Conservation (phyloP, 2,797 vertebrate genomes). For the Silurus lanzhouensis region DNA sequence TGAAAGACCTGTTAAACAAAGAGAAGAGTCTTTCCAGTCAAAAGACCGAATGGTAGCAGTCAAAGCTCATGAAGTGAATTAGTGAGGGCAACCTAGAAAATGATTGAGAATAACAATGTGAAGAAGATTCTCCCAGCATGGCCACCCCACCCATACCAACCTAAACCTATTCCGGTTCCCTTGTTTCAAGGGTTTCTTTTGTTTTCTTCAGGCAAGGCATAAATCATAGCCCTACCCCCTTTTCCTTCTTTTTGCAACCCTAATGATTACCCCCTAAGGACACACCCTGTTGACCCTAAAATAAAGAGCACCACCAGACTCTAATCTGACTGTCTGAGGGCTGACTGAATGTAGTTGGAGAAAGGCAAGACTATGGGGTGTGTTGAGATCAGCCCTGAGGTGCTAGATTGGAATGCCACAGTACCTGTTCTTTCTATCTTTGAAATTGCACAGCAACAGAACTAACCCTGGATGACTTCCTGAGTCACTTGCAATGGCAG, state of each 20-base stretch:
- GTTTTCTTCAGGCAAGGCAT: neutral
- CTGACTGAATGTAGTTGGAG: neutral
- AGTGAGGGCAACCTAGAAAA: neutral
- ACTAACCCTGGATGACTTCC: neutral
- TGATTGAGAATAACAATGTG: neutral
- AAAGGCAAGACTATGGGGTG: neutral
- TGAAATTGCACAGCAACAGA: neutral
- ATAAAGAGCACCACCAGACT: neutral
- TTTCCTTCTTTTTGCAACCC: neutral
- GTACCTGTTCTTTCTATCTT: neutral
- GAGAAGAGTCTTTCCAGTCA: neutral
- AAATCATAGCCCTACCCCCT: neutral
- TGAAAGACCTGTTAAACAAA: neutral
- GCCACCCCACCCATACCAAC: neutral
- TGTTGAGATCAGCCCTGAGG: neutral
- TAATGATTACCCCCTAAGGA: neutral
- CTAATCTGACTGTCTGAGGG: neutral
- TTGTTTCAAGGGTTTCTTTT: neutral
- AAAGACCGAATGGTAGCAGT: neutral
- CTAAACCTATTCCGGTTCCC: neutral
- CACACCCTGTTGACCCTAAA: neutral
- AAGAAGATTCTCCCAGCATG: neutral
- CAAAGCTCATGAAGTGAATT: neutral
- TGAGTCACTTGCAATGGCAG: neutral
- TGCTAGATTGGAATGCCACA: slow-evolving; percentile 4